phyloP scores from a whole-genome alignment of 2,888 invertebrate species.

The Odontocerum albicorne region DNA sequence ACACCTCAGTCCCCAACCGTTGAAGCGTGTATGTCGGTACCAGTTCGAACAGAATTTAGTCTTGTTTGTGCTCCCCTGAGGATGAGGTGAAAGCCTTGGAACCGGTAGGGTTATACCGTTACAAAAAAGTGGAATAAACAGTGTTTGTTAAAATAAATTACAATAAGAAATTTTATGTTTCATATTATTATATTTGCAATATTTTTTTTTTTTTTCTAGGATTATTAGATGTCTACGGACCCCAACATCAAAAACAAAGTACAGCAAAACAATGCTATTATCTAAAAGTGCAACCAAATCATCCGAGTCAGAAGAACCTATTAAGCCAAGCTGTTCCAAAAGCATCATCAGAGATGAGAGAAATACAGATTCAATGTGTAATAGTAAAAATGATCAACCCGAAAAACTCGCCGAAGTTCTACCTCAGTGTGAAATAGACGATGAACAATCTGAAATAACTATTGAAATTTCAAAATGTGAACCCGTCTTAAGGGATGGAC shows the following conservation, averaged over 20 bases:
- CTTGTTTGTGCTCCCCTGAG: too few species aligned
- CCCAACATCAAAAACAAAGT: slow-evolving; percentile 31
- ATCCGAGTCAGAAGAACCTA: slow-evolving; percentile 39
- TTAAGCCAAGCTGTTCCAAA: slow-evolving; percentile 50
- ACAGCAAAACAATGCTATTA: slow-evolving; percentile 9
- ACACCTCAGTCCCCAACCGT: too few species aligned
- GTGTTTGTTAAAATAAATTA: too few species aligned
- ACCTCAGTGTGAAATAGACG: slow-evolving; percentile 3
- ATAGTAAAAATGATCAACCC: slow-evolving; percentile 28
- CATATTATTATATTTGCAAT: too few species aligned
- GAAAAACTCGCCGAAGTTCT: slow-evolving; percentile 29
- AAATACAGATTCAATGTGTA: slow-evolving; percentile 43
- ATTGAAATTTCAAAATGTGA: background rate
- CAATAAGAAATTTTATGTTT: too few species aligned
- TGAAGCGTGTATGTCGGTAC: too few species aligned
- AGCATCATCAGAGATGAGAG: slow-evolving; percentile 48
- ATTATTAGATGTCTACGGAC: slow-evolving; percentile 23
- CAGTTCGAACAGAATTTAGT: too few species aligned
- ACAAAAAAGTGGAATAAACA: too few species aligned
- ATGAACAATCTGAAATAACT: slow-evolving; percentile 6
- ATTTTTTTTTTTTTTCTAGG: slow-evolving; percentile 18
- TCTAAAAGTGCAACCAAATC: slow-evolving; percentile 43
- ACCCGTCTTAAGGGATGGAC: background rate
- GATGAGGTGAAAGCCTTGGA: too few species aligned
- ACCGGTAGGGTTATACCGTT: too few species aligned